Base-by-base conservation (phyloP, 2,797 vertebrate genomes). In the Cyclura pinguis region DNA sequence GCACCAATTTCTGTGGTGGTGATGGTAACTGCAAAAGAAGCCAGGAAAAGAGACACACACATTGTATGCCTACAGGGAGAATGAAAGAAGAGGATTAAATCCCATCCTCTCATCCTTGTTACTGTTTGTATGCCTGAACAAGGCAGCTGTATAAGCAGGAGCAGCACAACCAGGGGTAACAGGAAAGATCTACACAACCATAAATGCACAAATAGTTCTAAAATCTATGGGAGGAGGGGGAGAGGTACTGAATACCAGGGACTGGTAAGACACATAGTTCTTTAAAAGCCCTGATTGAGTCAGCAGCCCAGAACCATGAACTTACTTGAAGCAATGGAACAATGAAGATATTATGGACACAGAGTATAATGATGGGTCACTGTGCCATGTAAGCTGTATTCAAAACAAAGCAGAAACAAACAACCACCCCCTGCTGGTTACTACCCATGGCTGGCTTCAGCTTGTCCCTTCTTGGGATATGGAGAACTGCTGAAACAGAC, bases 401-500 rank as follows among this genome's bases (percentile, higher is more conserved):
- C 91, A 89, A 96, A 96, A 92, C 73, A 93, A 94, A 87, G 87
- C 52, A 47, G 91, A 57, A 92, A 94, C 89, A 92, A 96, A 83
- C 85, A 87, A 87, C 72, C 93, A 95, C 94, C 95, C 94, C 89
- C 91, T 93, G 92, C 92, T 90, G 93, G 87, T 74, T 90, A 91
- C 93, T 91, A 72, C 47, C 47, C 35, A 92, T 93, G 94, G 93
- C 94, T 87, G 92, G 91, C 94, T 94, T 91, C 90, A 88, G 89
- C 92, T 93, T n/a, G n/a, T 89, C 94, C 92, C 64, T 91, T 85
- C 95, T 92, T 85, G 95, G 67, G 94, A 86, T 93, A 76, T 16
- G 95, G 89, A 94, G 88, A 67, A 96, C 90, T 93, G 97, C 97
- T 97, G 73, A 97, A 97, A 93, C 94, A 95, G 94, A 93, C 94